Percentiles rank a stretch among this genome's conserved stretches.
Evolutionary conservation across 2,113 vertebrate genomes (phyloP).

Genomic region (Cromileptes altivelis): DNA sequence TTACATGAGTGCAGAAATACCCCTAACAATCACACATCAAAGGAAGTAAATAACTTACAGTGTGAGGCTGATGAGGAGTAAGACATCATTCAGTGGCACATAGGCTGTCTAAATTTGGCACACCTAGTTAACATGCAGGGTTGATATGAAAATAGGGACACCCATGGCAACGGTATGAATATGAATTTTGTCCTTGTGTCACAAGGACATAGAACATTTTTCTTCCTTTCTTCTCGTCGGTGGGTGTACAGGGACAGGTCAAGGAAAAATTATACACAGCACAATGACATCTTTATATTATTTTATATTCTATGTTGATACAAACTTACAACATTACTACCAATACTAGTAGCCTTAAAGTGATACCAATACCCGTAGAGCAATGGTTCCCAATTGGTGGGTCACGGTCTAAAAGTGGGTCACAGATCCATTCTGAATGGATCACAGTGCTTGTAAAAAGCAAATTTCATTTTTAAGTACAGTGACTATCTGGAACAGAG

Average conservation of each 20-base stretch:
- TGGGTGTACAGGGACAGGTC: not conserved
- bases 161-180: constrained; percentile 3
- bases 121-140: constrained; percentile 29
- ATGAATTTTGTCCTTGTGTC: constrained; percentile 10
- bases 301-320: not conserved
- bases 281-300: not conserved
- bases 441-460: no score
- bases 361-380: no score
- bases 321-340: no score
- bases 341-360: no score
- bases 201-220: not conserved
- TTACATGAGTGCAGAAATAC: not conserved
- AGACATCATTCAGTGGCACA: not conserved
- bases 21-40: constrained; percentile 15
- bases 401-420: no score
- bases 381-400: no score
- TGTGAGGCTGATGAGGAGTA: constrained; percentile 14
- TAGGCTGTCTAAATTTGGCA: constrained; percentile 20
- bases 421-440: no score
- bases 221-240: constrained; percentile 1
- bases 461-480: no score
- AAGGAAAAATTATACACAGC: not conserved
- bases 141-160: constrained; percentile 12
- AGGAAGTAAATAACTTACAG: not conserved
- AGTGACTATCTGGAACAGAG: no score